A percentile compares a stretch with the other conserved stretches of the same genome.
Evolutionary conservation across 1,140 invertebrate genomes (phyloP).

Genomic region (Euglossa dilemma): DNA sequence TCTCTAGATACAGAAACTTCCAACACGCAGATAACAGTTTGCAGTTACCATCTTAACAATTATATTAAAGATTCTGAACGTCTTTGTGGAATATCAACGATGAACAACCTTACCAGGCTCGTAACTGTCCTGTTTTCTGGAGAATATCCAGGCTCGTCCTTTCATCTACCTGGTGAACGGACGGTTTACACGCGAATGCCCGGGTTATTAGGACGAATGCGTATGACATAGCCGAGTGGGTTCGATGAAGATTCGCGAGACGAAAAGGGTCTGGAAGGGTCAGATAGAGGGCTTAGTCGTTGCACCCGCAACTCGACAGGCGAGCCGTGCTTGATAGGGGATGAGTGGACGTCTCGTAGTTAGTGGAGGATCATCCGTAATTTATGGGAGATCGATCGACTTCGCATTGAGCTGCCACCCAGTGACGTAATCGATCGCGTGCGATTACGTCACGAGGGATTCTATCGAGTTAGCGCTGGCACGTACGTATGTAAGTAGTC

Average conservation of each 20-base stretch:
- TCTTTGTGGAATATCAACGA: too few relatives aligned
- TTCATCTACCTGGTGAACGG: background rate
- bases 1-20: too few relatives aligned
- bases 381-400: slow-evolving; percentile 63
- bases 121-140: background rate
- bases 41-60: too few relatives aligned
- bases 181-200: slow-evolving; percentile 13
- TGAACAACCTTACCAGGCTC: too few relatives aligned
- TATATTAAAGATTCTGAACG: too few relatives aligned
- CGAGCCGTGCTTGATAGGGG: slow-evolving; percentile 49
- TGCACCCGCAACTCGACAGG: slow-evolving; percentile 46
- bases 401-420: slow-evolving; percentile 56
- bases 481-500: slow-evolving; percentile 5
- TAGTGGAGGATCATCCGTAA: slow-evolving; percentile 61
- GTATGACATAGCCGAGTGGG: slow-evolving; percentile 47
- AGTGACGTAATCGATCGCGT: slow-evolving; percentile 65
- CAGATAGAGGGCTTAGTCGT: slow-evolving; percentile 54
- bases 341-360: slow-evolving; percentile 58
- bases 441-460: slow-evolving; percentile 59
- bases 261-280: slow-evolving; percentile 51
- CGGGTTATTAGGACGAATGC: slow-evolving; percentile 45
- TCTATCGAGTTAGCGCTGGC: slow-evolving; percentile 46
- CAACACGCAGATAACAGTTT: too few relatives aligned
- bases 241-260: slow-evolving; percentile 47
- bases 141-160: background rate